Percentiles rank a stretch among this genome's conserved stretches.
These are phyloP conservation scores for Seriola quinqueradiata DNA, from an alignment of 2,113 vertebrate species.

Conservation along the genomic window DNA sequence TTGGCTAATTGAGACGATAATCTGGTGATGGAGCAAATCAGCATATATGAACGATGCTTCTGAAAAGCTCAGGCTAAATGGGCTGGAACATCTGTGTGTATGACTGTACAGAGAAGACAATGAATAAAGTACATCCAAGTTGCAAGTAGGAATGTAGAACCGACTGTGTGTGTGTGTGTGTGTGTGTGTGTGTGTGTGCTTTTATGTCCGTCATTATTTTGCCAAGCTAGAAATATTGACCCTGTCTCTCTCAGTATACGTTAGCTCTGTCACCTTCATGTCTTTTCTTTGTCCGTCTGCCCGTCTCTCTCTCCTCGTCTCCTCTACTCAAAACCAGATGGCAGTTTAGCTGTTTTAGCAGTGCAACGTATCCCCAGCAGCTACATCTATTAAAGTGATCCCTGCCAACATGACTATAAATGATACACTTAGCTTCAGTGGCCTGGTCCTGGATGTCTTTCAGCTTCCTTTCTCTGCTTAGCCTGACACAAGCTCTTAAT, in stretches of 20 bases:
- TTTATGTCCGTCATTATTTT: neutral
- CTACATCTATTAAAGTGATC: slow-evolving; percentile 60
- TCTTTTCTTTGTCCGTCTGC: neutral
- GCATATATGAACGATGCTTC: slow-evolving; percentile 1
- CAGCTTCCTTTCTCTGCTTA: slow-evolving; percentile 40
- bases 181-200: neutral
- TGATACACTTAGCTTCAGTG: slow-evolving; percentile 56
- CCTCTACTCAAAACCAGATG: slow-evolving; percentile 21
- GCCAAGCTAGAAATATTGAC: neutral
- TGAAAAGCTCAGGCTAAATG: neutral
- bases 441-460: slow-evolving; percentile 48
- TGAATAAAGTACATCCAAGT: neutral
- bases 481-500: slow-evolving; percentile 53
- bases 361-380: slow-evolving; percentile 47
- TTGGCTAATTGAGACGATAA: slow-evolving; percentile 35
- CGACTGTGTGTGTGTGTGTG: neutral
- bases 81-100: neutral
- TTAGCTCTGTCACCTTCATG: neutral
- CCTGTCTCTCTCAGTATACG: neutral
- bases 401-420: slow-evolving; percentile 62
- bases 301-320: neutral
- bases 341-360: slow-evolving; percentile 48
- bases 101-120: neutral
- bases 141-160: too few species aligned
- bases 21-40: slow-evolving; percentile 21